Evolutionary conservation across 1,140 invertebrate species (phyloP).

Genomic region (Calephelis nemesis): DNA sequence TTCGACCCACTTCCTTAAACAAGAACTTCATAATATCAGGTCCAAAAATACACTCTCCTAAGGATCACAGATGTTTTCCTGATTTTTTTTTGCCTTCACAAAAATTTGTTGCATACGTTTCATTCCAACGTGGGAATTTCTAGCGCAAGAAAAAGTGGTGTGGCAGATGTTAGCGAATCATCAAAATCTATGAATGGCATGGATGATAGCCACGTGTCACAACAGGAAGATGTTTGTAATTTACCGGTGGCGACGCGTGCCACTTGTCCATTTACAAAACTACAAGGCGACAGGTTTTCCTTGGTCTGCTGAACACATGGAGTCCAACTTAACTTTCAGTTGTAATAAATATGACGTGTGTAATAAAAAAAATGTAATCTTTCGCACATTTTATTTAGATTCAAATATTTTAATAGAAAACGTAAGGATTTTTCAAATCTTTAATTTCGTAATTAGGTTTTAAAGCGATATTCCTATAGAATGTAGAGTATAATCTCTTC

Average conservation of each 20-base stretch:
- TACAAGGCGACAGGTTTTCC: slow-evolving; percentile 63
- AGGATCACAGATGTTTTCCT: slow-evolving; percentile 66
- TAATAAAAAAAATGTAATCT: too few relatives aligned
- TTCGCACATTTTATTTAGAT: too few relatives aligned
- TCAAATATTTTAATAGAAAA: too few relatives aligned
- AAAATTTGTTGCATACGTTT: slow-evolving; percentile 58
- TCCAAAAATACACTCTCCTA: slow-evolving; percentile 57
- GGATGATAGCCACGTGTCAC: slow-evolving; percentile 55
- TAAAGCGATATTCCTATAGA: too few relatives aligned
- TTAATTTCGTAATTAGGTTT: too few relatives aligned
- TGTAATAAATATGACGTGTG: too few relatives aligned
- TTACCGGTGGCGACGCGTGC: slow-evolving; percentile 56
- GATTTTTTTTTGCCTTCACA: slow-evolving; percentile 51
- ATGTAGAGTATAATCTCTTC: too few relatives aligned
- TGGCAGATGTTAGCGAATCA: slow-evolving; percentile 65
- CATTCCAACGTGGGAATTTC: slow-evolving; percentile 66
- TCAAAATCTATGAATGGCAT: slow-evolving; percentile 33
- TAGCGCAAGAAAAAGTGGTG: slow-evolving; percentile 41
- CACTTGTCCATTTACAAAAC: slow-evolving; percentile 61
- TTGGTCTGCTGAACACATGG: neutral
- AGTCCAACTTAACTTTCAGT: too few relatives aligned
- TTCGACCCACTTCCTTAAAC: slow-evolving; percentile 40
- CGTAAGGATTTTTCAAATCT: too few relatives aligned
- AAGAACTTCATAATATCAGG: slow-evolving; percentile 54
- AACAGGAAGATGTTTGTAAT: slow-evolving; percentile 65